A percentile compares a stretch with the other conserved stretches of the same genome.
Evolutionary conservation across 1,140 invertebrate species (phyloP).

Genomic region (Wasmannia auropunctata): DNA sequence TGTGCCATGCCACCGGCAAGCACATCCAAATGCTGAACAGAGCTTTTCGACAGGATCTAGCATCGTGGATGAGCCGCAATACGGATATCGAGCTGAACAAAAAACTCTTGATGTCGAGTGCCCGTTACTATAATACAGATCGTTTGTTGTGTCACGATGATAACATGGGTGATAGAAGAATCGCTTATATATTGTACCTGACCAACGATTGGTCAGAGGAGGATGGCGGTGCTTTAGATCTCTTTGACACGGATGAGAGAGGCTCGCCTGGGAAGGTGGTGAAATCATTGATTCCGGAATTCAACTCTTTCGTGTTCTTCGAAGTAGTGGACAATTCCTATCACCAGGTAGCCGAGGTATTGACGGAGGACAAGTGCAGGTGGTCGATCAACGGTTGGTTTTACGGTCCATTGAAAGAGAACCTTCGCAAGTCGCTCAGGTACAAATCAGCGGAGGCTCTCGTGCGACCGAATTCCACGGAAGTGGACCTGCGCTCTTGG

Average conservation of each 20-base stretch:
- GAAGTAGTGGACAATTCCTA: constrained; percentile 87
- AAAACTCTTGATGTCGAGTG: constrained; percentile 89
- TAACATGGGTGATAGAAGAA: constrained; percentile 88
- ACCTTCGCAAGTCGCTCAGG: constrained; percentile 36
- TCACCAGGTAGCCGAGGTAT: constrained; percentile 89
- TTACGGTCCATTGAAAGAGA: constrained; percentile 85
- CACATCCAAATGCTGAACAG: constrained; percentile 86
- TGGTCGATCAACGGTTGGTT: constrained; percentile 92
- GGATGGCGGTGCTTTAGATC: constrained; percentile 89
- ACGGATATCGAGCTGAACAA: constrained; percentile 87
- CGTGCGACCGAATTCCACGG: constrained; percentile 65
- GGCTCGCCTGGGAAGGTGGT: constrained; percentile 86
- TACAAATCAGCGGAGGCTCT: constrained; percentile 50
- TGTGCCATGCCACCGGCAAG: constrained; percentile 86
- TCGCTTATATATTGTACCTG: constrained; percentile 91
- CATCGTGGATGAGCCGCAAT: constrained; percentile 87
- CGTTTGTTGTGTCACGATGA: constrained; percentile 91
- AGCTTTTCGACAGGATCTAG: constrained; percentile 86
- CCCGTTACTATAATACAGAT: constrained; percentile 90
- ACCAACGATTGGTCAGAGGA: constrained; percentile 86
- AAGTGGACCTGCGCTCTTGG: constrained; percentile 81
- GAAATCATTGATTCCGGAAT: constrained; percentile 87
- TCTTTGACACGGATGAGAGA: constrained; percentile 87
- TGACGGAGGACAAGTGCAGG: constrained; percentile 87
- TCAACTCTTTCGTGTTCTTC: constrained; percentile 91